These are phyloP conservation scores for Drosophila saltans DNA, from an alignment of 1,140 invertebrate species.

Conservation along the genomic window DNA sequence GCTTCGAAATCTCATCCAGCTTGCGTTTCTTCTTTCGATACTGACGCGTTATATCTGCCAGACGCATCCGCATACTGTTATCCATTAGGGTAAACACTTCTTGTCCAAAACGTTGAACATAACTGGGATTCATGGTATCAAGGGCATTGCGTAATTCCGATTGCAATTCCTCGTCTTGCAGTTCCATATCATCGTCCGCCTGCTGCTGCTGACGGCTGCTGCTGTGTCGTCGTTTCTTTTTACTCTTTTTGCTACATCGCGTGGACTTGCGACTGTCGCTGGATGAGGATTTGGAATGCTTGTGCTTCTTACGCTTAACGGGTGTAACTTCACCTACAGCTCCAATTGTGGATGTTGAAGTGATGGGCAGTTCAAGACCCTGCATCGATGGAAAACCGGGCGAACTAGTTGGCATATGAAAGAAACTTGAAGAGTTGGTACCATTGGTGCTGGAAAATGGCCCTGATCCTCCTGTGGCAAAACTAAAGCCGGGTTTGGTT, in stretches of 20 bases:
- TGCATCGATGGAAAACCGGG: slow-evolving; percentile 76
- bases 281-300: slow-evolving; percentile 81
- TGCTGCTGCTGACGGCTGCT: slow-evolving; percentile 35
- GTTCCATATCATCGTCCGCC: slow-evolving; percentile 55
- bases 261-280: slow-evolving; percentile 69
- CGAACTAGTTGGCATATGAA: slow-evolving; percentile 51
- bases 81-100: slow-evolving; percentile 90
- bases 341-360: slow-evolving; percentile 23
- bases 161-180: slow-evolving; percentile 83
- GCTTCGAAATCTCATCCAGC: slow-evolving; percentile 87
- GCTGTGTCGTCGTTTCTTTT: slow-evolving; percentile 72
- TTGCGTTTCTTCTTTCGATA: slow-evolving; percentile 93
- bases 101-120: slow-evolving; percentile 79
- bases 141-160: slow-evolving; percentile 73
- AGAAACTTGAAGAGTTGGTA: slow-evolving; percentile 11
- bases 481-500: slow-evolving; percentile 40
- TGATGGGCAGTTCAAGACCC: slow-evolving; percentile 73
- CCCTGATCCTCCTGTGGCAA: slow-evolving; percentile 27
- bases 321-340: slow-evolving; percentile 45
- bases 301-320: slow-evolving; percentile 79
- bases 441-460: slow-evolving; percentile 29
- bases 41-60: slow-evolving; percentile 91
- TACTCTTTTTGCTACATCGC: slow-evolving; percentile 77
- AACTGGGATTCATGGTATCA: slow-evolving; percentile 66
- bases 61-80: slow-evolving; percentile 89